A percentile compares a stretch with the other conserved stretches of the same genome.
phyloP scores from a whole-genome alignment of 2,113 vertebrate genomes.

The Dasyprocta punctata region DNA sequence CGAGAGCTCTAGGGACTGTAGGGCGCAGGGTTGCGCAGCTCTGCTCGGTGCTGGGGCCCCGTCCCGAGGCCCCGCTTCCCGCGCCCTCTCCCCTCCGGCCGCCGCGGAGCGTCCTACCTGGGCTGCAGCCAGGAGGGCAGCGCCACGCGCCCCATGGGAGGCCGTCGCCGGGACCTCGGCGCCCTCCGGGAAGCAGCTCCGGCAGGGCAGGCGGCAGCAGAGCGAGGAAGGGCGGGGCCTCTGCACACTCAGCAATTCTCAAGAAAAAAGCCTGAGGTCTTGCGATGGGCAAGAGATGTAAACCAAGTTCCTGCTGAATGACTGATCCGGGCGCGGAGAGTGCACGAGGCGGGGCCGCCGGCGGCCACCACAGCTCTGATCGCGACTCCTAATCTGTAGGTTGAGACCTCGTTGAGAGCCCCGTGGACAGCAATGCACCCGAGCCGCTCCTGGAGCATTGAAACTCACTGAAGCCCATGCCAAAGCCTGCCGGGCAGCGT shows the following conservation, averaged over 20 bases:
- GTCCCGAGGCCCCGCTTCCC: background rate
- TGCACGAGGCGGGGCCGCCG: background rate
- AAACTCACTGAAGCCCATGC: background rate
- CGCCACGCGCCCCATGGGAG: background rate
- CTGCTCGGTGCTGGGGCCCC: background rate
- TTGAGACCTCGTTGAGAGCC: background rate
- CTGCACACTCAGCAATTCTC: background rate
- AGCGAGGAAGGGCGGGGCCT: background rate
- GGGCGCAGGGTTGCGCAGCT: accelerated
- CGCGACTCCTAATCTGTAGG: background rate
- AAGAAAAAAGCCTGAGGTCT: background rate
- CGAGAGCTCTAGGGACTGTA: background rate
- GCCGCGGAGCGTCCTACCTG: constrained; percentile 66
- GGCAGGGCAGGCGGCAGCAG: accelerated
- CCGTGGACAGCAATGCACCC: no score
- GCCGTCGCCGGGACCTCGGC: background rate
- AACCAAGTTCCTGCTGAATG: background rate
- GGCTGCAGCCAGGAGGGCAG: constrained; percentile 71
- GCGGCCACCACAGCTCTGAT: accelerated
- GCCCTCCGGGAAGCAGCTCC: background rate
- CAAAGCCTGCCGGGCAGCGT: background rate
- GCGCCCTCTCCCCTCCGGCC: background rate
- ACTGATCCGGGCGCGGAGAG: background rate
- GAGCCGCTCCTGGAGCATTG: background rate
- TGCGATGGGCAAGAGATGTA: background rate